phyloP scores from a whole-genome alignment of 2,888 invertebrate genomes.

The Yponomeuta sedellus region DNA sequence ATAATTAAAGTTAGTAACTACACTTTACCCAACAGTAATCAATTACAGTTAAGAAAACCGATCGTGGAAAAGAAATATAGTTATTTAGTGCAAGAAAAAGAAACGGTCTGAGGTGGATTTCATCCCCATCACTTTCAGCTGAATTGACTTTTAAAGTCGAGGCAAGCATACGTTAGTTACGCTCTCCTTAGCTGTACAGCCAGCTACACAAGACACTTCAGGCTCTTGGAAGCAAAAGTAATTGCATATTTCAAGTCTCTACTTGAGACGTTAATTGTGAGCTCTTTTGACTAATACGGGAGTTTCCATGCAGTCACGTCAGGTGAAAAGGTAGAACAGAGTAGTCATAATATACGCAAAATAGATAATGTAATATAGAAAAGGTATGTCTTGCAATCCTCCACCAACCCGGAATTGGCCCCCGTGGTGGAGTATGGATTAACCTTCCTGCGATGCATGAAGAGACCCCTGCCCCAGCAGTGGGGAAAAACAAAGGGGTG shows the following conservation, averaged over 20 bases:
- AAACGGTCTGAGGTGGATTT: not conserved
- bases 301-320: too few relatives aligned
- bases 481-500: too few relatives aligned
- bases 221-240: not conserved
- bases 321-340: too few relatives aligned
- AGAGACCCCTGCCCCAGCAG: too few relatives aligned
- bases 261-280: not conserved
- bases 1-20: not conserved
- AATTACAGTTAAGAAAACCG: conserved; percentile 1
- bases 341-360: too few relatives aligned
- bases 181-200: not conserved
- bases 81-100: not conserved
- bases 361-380: too few relatives aligned
- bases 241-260: not conserved
- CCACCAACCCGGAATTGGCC: too few relatives aligned
- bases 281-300: not conserved
- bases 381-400: too few relatives aligned
- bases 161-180: conserved; percentile 2
- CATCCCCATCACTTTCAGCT: conserved; percentile 1
- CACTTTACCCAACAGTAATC: not conserved
- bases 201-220: not conserved
- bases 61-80: conserved; percentile 1
- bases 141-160: conserved; percentile 1
- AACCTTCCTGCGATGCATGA: too few relatives aligned
- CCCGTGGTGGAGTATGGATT: too few relatives aligned